Evolutionary conservation across 2,113 vertebrate species (phyloP).

Genomic region (Irena cyanogastra): DNA sequence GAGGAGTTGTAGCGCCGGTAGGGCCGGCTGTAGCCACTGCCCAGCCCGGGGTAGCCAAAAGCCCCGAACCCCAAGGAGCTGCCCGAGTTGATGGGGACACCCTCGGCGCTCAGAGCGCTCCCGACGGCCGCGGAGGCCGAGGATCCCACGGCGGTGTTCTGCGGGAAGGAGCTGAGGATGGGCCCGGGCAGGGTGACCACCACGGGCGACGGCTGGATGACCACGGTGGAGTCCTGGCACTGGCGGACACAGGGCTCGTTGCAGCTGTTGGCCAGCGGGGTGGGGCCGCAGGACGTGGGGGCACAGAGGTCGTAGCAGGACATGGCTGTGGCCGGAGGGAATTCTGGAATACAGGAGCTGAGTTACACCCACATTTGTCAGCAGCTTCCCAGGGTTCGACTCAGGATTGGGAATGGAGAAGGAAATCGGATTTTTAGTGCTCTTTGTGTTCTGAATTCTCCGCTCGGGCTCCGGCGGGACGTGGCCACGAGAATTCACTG

Average conservation of each 20-base stretch:
- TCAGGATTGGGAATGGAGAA: background rate
- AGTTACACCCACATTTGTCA: background rate
- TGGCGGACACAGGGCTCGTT: background rate
- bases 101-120: background rate
- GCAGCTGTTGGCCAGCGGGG: constrained; percentile 7
- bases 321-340: background rate
- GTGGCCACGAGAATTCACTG: accelerated
- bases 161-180: constrained; percentile 48
- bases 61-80: background rate
- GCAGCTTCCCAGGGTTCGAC: accelerated
- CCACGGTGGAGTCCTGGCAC: background rate
- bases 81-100: background rate
- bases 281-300: background rate
- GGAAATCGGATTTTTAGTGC: background rate
- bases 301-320: background rate
- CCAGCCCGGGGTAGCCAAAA: background rate
- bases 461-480: background rate
- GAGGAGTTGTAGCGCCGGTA: background rate
- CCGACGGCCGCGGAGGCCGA: constrained; percentile 13
- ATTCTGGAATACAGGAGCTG: background rate
- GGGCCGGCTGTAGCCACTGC: background rate
- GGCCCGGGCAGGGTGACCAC: constrained; percentile 18
- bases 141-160: constrained; percentile 38
- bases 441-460: no score
- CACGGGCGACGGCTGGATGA: constrained; percentile 1